Evolutionary conservation across 2,888 invertebrate genomes (phyloP).

Genomic region (Drosophila kanekoi): DNA sequence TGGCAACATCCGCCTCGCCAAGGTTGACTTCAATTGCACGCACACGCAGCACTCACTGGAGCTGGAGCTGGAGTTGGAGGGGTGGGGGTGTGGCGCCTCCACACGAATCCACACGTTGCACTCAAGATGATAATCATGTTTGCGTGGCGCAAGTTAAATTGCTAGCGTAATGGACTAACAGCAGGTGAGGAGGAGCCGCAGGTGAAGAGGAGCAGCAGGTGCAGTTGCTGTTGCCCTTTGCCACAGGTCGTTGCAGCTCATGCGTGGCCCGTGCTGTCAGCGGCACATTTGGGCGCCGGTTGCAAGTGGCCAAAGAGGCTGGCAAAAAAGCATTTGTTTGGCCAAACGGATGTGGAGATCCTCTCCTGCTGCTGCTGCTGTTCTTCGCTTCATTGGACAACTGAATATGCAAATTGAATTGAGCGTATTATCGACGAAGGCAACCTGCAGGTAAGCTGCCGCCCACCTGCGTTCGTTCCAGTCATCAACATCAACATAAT

Average conservation of each 20-base stretch:
- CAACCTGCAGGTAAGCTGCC: conserved; percentile 54
- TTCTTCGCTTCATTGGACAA: conserved; percentile 78
- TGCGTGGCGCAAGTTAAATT: conserved; percentile 82
- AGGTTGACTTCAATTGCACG: conserved; percentile 69
- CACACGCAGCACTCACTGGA: conserved; percentile 37
- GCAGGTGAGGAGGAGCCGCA: conserved; percentile 61
- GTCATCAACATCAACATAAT: conserved; percentile 68
- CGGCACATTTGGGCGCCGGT: conserved; percentile 62
- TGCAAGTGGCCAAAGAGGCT: conserved; percentile 72
- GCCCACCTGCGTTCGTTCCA: conserved; percentile 12
- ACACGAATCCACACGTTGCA: conserved; percentile 61
- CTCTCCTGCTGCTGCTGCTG: conserved; percentile 27
- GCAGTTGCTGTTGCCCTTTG: conserved; percentile 15
- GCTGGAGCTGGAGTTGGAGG: background rate
- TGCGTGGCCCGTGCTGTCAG: conserved; percentile 69
- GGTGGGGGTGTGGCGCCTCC: conserved; percentile 9
- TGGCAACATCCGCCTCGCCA: conserved; percentile 30
- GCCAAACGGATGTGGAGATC: conserved; percentile 36
- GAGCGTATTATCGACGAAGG: conserved; percentile 78
- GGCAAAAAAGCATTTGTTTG: conserved; percentile 67
- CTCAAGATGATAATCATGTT: conserved; percentile 81
- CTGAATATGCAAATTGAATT: conserved; percentile 81
- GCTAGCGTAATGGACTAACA: conserved; percentile 80
- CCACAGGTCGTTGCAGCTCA: conserved; percentile 40
- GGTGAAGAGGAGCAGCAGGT: conserved; percentile 51